Conservation (phyloP, 2,797 vertebrate genomes). For the Jordanella pulchra region DNA sequence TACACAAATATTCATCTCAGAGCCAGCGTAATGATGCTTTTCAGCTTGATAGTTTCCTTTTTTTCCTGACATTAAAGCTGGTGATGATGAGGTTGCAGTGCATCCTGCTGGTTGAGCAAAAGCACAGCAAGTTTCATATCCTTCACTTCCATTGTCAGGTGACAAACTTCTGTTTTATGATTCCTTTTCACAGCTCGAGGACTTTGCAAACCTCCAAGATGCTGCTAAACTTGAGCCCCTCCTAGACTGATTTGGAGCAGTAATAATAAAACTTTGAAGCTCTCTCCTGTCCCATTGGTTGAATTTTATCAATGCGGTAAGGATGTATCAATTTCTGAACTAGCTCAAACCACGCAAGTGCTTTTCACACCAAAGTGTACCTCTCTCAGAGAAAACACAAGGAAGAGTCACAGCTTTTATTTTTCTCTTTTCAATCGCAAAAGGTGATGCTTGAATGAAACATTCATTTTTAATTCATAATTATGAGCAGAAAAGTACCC, state of each 20-base stretch:
- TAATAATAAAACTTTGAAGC: constrained; percentile 21
- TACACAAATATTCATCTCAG: constrained; percentile 69
- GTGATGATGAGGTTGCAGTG: constrained; percentile 68
- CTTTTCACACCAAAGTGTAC: constrained; percentile 12
- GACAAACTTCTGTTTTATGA: constrained; percentile 27
- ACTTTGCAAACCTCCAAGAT: constrained; percentile 36
- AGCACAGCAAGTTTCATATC: constrained; percentile 60
- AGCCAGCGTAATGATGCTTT: constrained; percentile 55
- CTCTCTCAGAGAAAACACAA: constrained; percentile 23
- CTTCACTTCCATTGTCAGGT: constrained; percentile 2
- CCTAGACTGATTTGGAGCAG: constrained; percentile 22
- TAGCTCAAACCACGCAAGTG: constrained; percentile 22
- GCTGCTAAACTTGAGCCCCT: constrained; percentile 28
- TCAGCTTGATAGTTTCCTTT: constrained; percentile 29
- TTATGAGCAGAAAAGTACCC: constrained; percentile 20
- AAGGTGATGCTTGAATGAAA: constrained; percentile 40
- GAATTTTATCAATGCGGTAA: constrained; percentile 29
- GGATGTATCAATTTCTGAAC: constrained; percentile 28
- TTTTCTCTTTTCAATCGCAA: constrained; percentile 37
- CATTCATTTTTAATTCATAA: constrained; percentile 29
- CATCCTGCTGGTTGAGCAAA: constrained; percentile 70
- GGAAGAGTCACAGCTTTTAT: constrained; percentile 12
- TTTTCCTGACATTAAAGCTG: constrained; percentile 37
- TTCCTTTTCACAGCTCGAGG: constrained; percentile 28
- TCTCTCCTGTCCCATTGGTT: constrained; percentile 8